These are phyloP conservation scores for Esox lucius DNA, from an alignment of 2,797 vertebrate species.

Conservation along the genomic window DNA sequence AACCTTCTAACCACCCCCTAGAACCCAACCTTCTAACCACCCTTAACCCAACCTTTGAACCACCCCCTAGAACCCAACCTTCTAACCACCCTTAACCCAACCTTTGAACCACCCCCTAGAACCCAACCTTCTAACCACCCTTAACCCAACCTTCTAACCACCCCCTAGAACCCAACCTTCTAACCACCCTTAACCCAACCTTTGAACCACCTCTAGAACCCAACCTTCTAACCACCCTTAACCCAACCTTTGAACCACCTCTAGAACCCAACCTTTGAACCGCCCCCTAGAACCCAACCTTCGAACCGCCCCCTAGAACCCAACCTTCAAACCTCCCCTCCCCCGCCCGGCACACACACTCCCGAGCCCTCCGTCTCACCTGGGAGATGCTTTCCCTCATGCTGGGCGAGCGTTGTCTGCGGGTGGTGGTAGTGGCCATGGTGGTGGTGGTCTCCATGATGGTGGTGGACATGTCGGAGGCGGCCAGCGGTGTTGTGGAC, in stretches of 20 bases:
- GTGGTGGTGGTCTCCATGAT: conserved; percentile 98
- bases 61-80: neutral
- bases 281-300: too few relatives aligned
- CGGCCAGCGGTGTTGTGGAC: conserved; percentile 85
- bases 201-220: neutral
- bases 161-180: neutral
- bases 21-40: neutral
- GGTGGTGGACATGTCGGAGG: conserved; percentile 94
- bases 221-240: neutral
- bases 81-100: neutral
- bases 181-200: too few relatives aligned
- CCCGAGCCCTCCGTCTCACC: conserved; percentile 63
- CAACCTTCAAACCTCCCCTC: too few relatives aligned
- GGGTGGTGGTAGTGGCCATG: conserved; percentile 95
- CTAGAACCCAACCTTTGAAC: neutral
- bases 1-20: too few relatives aligned
- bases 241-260: neutral
- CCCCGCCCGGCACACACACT: neutral
- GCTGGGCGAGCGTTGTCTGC: conserved; percentile 90
- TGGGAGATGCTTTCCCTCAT: conserved; percentile 91
- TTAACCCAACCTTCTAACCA: neutral
- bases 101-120: neutral
- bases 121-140: too few relatives aligned
- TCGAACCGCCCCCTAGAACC: neutral
- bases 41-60: too few relatives aligned